Percentiles rank a stretch among this genome's conserved stretches.
These are phyloP conservation scores for Bellardia bayeri DNA, from an alignment of 2,888 invertebrate genomes.

Conservation along the genomic window DNA sequence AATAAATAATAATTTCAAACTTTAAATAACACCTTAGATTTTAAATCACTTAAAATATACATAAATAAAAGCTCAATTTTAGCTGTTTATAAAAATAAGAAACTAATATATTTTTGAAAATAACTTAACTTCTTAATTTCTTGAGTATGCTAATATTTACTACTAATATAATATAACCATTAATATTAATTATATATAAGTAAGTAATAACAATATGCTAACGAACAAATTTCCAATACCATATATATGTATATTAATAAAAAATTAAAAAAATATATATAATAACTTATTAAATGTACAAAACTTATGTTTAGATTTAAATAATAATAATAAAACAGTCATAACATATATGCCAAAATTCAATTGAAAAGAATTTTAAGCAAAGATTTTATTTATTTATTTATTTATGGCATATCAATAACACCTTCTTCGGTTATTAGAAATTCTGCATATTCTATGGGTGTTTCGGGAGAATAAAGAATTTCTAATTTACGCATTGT, in stretches of 20 bases:
- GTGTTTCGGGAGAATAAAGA: constrained; percentile 86
- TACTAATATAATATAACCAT: constrained; percentile 6
- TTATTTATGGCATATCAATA: constrained; percentile 76
- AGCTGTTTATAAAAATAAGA: constrained; percentile 37
- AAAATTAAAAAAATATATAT: constrained; percentile 9
- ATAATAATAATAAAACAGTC: constrained; percentile 57
- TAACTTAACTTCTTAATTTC: constrained; percentile 14
- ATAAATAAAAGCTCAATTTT: constrained; percentile 59
- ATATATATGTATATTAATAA: background rate
- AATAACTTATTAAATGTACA: constrained; percentile 74
- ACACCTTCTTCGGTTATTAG: constrained; percentile 85
- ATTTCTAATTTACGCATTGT: constrained; percentile 85
- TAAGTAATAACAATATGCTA: constrained; percentile 2
- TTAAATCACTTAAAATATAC: constrained; percentile 27
- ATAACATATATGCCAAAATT: constrained; percentile 68
- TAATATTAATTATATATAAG: constrained; percentile 11
- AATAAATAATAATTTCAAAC: background rate
- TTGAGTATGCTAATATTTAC: constrained; percentile 9
- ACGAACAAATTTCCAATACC: background rate
- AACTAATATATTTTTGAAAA: constrained; percentile 22
- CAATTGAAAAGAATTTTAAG: constrained; percentile 35
- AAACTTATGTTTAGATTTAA: constrained; percentile 73
- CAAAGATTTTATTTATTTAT: constrained; percentile 44
- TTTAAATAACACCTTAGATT: constrained; percentile 4
- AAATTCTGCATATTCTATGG: constrained; percentile 84